Evolutionary conservation across 2,797 vertebrate genomes (phyloP), one percentile per base, ranked within the genome.

Genomic region (Hozukius guyotensis): DNA sequence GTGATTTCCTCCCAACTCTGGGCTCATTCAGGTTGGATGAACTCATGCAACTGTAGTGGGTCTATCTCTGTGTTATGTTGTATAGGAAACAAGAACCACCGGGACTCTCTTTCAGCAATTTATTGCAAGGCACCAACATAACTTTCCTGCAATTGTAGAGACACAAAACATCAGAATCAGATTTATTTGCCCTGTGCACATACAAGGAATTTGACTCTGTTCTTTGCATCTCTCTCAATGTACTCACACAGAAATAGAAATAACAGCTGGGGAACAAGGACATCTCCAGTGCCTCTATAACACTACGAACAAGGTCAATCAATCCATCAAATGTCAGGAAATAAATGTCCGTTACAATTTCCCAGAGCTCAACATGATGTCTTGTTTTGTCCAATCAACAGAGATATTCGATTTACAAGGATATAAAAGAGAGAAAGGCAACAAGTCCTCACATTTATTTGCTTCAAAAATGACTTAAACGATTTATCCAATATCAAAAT

Each of bases 51-150:
- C 83, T 64, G 72, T 18, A 38, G 36, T n/a, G 70, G 59, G 20
- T 72, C 16, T 46, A 10, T 1, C 24, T 56, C 34, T 24, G 59
- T 12, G 1, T 64, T 7, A 53, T 25, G 14, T 24, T 16, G 34
- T 11, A 22, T 31, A n/a, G 53, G 46, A 29, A 53, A 60, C 60
- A 6, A 31, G 25, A 64, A 77, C 72, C 67, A 14, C 46, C 1
- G 46, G 55, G 29, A 18, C n/a, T 14, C 16, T 75, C 42, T 63
- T 7, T 78, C 22, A 77, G n/a, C 11, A 6, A 20, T 71, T 85
- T 77, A 74, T 69, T 71, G 52, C 64, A 13, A 67, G 24, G 31
- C 63, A 7, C 56, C 32, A 24, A 29, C 29, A 32, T 18, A 59
- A 62, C 42, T 64, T 75, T 49, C 2, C 31, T 66, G 14, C 38